Evolutionary conservation across 2,797 vertebrate species (phyloP).

Genomic region (Chlorospingus flavigularis): DNA sequence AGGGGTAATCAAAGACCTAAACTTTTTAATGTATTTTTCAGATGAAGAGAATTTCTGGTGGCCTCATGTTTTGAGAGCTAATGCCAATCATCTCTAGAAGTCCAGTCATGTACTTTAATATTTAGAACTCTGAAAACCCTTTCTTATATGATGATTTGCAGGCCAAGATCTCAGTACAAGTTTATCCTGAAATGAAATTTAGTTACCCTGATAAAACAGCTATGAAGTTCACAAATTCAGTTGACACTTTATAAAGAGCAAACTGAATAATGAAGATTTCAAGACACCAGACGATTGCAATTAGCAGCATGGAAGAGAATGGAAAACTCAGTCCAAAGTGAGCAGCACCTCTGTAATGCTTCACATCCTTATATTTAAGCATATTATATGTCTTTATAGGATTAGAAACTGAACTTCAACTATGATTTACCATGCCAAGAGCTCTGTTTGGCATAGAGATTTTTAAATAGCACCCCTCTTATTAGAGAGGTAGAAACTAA

Average conservation of each 20-base stretch:
- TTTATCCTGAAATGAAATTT: not conserved
- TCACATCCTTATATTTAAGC: not conserved
- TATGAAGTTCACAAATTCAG: not conserved
- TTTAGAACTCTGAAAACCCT: not conserved
- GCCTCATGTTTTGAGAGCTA: not conserved
- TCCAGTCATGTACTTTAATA: not conserved
- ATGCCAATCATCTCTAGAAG: not conserved
- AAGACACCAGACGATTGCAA: not conserved
- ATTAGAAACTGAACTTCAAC: not conserved
- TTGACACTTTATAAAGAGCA: not conserved
- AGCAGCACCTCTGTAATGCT: not conserved
- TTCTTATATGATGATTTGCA: not conserved
- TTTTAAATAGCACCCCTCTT: not conserved
- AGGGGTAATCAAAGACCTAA: not conserved
- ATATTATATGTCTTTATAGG: not conserved
- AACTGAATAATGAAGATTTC: not conserved
- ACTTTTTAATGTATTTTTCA: not conserved
- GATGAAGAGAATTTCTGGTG: not conserved
- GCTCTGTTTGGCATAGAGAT: not conserved
- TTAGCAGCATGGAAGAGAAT: not conserved
- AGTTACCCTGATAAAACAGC: not conserved
- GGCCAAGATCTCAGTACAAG: not conserved
- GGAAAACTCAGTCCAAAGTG: not conserved
- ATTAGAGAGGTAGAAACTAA: not conserved
- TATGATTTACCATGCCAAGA: not conserved